Percentiles rank a stretch among this genome's conserved stretches.
Conservation (phyloP, 92 coral and sea anemone species). For the Umimayanthus kanabou region DNA sequence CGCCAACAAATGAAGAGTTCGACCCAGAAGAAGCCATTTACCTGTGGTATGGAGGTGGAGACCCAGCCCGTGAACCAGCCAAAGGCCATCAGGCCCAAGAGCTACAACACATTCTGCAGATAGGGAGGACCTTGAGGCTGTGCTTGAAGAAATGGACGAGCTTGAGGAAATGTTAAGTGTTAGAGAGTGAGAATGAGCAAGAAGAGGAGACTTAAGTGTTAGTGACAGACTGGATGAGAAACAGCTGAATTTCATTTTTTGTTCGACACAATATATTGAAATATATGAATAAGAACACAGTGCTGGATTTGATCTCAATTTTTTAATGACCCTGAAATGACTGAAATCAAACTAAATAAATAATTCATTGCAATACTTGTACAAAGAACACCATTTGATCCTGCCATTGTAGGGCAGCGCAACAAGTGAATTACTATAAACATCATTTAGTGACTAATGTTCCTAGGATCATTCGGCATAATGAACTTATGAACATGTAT, state of each 20-base stretch:
- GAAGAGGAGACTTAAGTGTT: no score
- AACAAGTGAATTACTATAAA: no score
- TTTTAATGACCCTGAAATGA: not conserved
- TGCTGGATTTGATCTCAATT: not conserved
- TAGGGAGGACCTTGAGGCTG: not conserved
- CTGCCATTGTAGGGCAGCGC: no score
- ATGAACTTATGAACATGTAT: no score
- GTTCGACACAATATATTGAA: not conserved
- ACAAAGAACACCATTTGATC: no score
- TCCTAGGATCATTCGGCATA: no score
- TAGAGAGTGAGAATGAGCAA: no score
- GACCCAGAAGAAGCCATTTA: conserved; percentile 1
- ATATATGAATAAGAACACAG: not conserved
- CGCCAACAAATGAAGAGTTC: not conserved
- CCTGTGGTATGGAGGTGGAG: not conserved
- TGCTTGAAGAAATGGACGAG: not conserved
- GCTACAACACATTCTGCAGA: not conserved
- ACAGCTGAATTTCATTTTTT: not conserved
- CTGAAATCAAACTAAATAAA: no score
- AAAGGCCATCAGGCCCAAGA: conserved; percentile 5
- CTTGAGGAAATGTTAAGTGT: not conserved
- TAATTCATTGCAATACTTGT: no score
- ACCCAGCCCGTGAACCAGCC: not conserved
- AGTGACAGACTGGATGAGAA: not conserved
- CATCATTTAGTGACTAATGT: no score